Base-by-base conservation (phyloP, 2,888 invertebrate species). In the Microplitis deprimator region DNA sequence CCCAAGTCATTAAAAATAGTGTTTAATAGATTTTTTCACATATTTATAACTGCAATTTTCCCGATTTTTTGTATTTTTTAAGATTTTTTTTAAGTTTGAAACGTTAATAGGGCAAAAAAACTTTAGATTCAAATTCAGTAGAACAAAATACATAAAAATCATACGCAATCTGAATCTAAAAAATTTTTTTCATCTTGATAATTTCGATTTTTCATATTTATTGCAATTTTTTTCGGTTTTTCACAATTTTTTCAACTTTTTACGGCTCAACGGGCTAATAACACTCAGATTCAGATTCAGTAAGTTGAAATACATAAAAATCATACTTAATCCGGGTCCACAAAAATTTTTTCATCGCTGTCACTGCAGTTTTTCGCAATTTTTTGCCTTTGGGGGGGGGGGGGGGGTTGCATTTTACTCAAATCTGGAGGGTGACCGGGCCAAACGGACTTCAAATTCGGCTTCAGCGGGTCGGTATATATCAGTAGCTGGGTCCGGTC, bases 311-410 rank as follows among this genome's bases (percentile, higher is more conserved):
- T 13, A 59, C 13, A 20, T 20, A 61, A 61, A 61, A 61, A 61
- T 61, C 61, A 61, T 61, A 4, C 61, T 61, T 61, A 5, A 61
- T 7, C 61, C n/a, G 61, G 61, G 61, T 61, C 17, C n/a, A 61
- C n/a, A 61, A 61, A 2, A 61, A 13, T 61, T 61, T 61, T 13
- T 61, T 61, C 2, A 61, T 61, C 61, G n/a, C 61, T 61, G 17
- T 61, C 1, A 61, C 17, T 61, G 61, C 61, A 61, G 61, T 61
- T 61, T 61, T 61, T 61, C 17, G 61, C 61, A 61, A 61, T 61
- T 61, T 61, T 61, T 61, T n/a, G 61, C 61, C 61, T 61, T 61
- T 61, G n/a, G n/a, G n/a, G n/a, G n/a, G 1, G 1, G 1, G 5
- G 61, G 6, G 17, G 5, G 1, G 1, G 1, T 61, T 61, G 61